A percentile compares a stretch with the other conserved stretches of the same genome.
Conservation (phyloP, 1,140 invertebrate species). For the fruit fly (Drosophila melanogaster) region DNA sequence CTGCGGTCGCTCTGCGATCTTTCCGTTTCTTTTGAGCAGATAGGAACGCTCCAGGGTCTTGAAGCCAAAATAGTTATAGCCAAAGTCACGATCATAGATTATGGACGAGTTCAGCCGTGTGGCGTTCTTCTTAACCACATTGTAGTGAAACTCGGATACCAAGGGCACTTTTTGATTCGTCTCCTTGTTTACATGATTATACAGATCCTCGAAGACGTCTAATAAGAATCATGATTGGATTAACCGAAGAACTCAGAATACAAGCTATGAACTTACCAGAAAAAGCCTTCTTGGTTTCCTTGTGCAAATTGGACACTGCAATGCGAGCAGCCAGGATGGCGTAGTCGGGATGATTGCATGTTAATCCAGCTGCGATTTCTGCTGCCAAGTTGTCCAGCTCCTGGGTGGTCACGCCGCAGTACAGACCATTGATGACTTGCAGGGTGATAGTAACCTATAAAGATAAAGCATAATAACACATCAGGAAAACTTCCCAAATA, state of each 20-base stretch:
- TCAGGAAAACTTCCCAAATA: background rate
- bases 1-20: slow-evolving; percentile 98
- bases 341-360: slow-evolving; percentile 98
- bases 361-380: slow-evolving; percentile 98
- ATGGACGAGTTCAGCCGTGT: slow-evolving; percentile 97
- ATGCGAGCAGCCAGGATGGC: slow-evolving; percentile 97
- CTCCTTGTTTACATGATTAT: slow-evolving; percentile 90
- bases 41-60: slow-evolving; percentile 99
- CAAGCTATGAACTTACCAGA: slow-evolving; percentile 87
- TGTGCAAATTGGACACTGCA: slow-evolving; percentile 98
- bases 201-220: slow-evolving; percentile 97
- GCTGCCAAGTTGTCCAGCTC: slow-evolving; percentile 99
- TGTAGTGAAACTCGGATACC: slow-evolving; percentile 93
- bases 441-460: slow-evolving; percentile 91
- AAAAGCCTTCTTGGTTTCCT: slow-evolving; percentile 96
- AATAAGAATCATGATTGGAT: background rate
- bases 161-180: slow-evolving; percentile 91
- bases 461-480: background rate
- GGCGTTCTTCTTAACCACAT: slow-evolving; percentile 94
- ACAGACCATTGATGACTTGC: slow-evolving; percentile 96
- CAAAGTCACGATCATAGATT: slow-evolving; percentile 98
- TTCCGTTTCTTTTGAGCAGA: slow-evolving; percentile 96
- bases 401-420: slow-evolving; percentile 97
- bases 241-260: too few species aligned
- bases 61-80: slow-evolving; percentile 99